A percentile compares a stretch with the other conserved stretches of the same genome.
phyloP scores from a whole-genome alignment of 2,888 invertebrate genomes.

The Gerris lacustris region DNA sequence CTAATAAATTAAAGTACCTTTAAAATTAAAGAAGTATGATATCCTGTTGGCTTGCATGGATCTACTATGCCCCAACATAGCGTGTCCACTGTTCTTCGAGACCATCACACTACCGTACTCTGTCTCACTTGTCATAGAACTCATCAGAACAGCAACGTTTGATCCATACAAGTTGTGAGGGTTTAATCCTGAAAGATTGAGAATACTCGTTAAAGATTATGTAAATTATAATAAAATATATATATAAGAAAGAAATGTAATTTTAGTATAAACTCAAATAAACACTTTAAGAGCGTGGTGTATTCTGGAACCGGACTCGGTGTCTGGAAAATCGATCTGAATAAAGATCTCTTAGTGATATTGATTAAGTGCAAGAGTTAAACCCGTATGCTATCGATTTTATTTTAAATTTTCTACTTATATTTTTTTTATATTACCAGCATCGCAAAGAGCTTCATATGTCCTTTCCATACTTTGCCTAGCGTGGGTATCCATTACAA shows the following conservation, averaged over 20 bases:
- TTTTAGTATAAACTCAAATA: too few species aligned
- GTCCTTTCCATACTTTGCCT: conserved; percentile 38
- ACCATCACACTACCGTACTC: conserved; percentile 33
- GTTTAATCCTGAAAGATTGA: conserved; percentile 36
- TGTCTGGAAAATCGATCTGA: too few species aligned
- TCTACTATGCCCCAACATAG: conserved; percentile 51
- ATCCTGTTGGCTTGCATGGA: conserved; percentile 50
- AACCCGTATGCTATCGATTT: too few species aligned
- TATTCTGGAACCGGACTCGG: too few species aligned
- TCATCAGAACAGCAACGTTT: conserved; percentile 39
- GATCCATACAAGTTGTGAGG: conserved; percentile 38
- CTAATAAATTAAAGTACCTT: conserved; percentile 35
- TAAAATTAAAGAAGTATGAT: conserved; percentile 48
- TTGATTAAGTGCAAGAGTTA: too few species aligned
- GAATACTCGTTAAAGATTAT: background rate
- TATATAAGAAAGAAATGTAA: too few species aligned
- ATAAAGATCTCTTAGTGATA: too few species aligned
- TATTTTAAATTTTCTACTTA: too few species aligned
- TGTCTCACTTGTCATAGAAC: conserved; percentile 40
- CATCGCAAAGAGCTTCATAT: conserved; percentile 41
- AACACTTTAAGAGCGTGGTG: too few species aligned
- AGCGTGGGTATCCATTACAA: conserved; percentile 41
- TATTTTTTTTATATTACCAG: conserved; percentile 34
- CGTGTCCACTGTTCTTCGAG: conserved; percentile 42
- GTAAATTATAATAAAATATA: too few species aligned